phyloP scores from a whole-genome alignment of 2,797 vertebrate species.

The Pantherophis alleghaniensis region DNA sequence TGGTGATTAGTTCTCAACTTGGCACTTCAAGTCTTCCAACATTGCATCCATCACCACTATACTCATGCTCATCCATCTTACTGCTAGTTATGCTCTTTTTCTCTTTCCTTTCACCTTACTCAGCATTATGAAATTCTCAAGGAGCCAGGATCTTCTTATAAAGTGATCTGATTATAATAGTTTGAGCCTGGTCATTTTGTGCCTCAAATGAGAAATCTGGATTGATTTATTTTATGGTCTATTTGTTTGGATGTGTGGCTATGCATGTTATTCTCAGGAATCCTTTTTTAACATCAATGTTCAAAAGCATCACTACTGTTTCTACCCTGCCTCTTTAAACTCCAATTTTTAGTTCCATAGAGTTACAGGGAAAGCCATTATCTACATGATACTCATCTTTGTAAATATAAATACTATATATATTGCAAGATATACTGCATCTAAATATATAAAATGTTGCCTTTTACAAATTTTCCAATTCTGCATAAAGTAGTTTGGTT shows the following conservation, averaged over 20 bases:
- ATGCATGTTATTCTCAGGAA: not conserved
- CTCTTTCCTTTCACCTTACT: not conserved
- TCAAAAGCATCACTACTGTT: not conserved
- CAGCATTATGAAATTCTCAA: not conserved
- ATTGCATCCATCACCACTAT: not conserved
- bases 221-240: not conserved
- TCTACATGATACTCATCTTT: not conserved
- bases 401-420: not conserved
- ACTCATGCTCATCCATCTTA: not conserved
- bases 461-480: conserved; percentile 40
- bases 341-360: not conserved
- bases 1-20: not conserved
- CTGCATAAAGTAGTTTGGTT: conserved; percentile 64
- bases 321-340: not conserved
- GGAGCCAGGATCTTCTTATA: not conserved
- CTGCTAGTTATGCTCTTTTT: not conserved
- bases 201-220: not conserved
- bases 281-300: not conserved
- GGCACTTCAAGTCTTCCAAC: not conserved
- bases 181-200: not conserved
- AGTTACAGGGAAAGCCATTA: not conserved
- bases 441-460: not conserved
- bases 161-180: not conserved
- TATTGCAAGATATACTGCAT: not conserved
- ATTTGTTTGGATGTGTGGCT: not conserved